Percentiles rank a stretch among this genome's conserved stretches.
Evolutionary conservation across 2,888 invertebrate species (phyloP).

Genomic region (Netelia fuscicornis): DNA sequence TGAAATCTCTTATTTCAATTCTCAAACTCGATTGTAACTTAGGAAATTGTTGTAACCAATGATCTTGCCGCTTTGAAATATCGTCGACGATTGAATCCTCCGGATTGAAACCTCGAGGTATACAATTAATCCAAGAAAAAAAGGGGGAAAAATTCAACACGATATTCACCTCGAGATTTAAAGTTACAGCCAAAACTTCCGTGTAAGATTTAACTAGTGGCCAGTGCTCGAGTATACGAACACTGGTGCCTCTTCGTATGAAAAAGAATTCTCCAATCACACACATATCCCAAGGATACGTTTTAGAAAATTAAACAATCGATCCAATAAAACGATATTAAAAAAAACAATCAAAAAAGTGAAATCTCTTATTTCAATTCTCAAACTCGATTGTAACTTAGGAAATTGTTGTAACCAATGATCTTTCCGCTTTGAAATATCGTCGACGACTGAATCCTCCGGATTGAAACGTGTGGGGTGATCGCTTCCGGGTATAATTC

Average conservation of each 20-base stretch:
- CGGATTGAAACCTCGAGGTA: slow-evolving; percentile 18
- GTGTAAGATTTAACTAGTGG: slow-evolving; percentile 31
- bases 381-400: background rate
- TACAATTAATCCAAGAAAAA: too few relatives aligned
- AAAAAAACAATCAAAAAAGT: too few relatives aligned
- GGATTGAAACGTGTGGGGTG: slow-evolving; percentile 48
- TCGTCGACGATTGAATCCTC: slow-evolving; percentile 61
- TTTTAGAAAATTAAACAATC: background rate
- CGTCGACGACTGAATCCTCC: slow-evolving; percentile 61
- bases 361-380: background rate
- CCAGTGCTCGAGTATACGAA: slow-evolving; percentile 24
- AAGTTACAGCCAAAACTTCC: slow-evolving; percentile 45
- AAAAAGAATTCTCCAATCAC: slow-evolving; percentile 32
- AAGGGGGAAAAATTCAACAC: background rate
- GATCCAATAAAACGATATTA: background rate
- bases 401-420: background rate
- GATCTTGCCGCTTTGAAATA: background rate
- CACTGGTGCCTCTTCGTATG: background rate
- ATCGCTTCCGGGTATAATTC: slow-evolving; percentile 70
- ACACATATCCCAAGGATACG: background rate
- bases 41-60: background rate
- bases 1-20: background rate
- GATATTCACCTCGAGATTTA: slow-evolving; percentile 52
- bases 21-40: background rate
- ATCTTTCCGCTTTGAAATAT: background rate